Conservation (phyloP, 2,888 invertebrate genomes). For the Sclerodermus sp. region DNA sequence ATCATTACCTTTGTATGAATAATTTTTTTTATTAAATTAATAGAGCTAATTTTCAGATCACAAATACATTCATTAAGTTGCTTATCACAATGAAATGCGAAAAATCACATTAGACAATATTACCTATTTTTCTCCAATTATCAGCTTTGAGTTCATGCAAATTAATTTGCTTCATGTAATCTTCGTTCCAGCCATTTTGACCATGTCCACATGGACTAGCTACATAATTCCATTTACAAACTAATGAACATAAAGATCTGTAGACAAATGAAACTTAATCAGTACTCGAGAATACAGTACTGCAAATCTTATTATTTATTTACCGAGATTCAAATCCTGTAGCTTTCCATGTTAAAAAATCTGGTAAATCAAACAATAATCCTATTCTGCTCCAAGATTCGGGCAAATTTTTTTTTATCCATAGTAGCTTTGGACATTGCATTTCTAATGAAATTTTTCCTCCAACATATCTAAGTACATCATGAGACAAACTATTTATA, state of each 20-base stretch:
- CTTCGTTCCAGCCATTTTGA: slow-evolving; percentile 70
- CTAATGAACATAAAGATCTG: slow-evolving; percentile 85
- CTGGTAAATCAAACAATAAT: slow-evolving; percentile 88
- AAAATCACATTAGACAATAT: background rate
- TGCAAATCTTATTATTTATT: background rate
- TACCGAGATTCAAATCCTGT: slow-evolving; percentile 73
- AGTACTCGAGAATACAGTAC: too few relatives aligned
- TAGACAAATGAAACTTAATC: slow-evolving; percentile 24
- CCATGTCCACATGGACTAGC: slow-evolving; percentile 65
- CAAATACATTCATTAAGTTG: background rate
- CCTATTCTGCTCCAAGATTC: slow-evolving; percentile 72
- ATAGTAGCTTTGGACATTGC: slow-evolving; percentile 92
- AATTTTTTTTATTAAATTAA: slow-evolving; percentile 20
- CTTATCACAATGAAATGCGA: background rate
- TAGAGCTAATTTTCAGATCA: background rate
- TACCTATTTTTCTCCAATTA: slow-evolving; percentile 72
- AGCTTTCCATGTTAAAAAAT: slow-evolving; percentile 91
- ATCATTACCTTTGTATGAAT: slow-evolving; percentile 51
- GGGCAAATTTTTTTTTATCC: slow-evolving; percentile 79
- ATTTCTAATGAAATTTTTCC: slow-evolving; percentile 95
- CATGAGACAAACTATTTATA: slow-evolving; percentile 77
- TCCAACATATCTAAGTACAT: slow-evolving; percentile 82
- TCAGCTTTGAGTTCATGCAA: slow-evolving; percentile 73
- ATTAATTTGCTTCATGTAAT: slow-evolving; percentile 73
- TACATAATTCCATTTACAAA: slow-evolving; percentile 93